Evolutionary conservation across 2,113 vertebrate genomes (phyloP).

Genomic region (Lepidothrix coronata): DNA sequence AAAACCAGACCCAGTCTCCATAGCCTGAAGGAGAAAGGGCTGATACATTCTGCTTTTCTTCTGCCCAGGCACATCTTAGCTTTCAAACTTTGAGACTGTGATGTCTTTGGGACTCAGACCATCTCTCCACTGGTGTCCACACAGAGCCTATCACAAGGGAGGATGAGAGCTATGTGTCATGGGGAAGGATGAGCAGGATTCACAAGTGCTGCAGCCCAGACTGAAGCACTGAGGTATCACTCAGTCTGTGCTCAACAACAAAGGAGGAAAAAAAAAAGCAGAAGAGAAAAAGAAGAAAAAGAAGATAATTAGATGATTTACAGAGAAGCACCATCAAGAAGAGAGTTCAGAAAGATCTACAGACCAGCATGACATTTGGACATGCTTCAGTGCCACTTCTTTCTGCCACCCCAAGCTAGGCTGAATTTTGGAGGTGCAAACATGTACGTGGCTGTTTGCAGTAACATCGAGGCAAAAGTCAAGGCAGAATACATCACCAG

Average conservation of each 20-base stretch:
- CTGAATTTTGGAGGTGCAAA: not conserved
- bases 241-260: not conserved
- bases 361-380: not conserved
- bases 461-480: not conserved
- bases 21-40: not conserved
- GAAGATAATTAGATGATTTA: not conserved
- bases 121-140: not conserved
- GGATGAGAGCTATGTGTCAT: not conserved
- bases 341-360: not conserved
- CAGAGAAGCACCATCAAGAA: not conserved
- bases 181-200: not conserved
- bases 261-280: not conserved
- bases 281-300: not conserved
- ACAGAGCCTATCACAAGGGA: not conserved
- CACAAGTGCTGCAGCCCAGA: not conserved
- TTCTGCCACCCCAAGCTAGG: not conserved
- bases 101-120: not conserved
- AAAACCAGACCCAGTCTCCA: not conserved
- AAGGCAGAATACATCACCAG: not conserved
- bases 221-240: not conserved
- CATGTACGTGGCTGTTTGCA: accelerated
- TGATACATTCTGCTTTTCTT: not conserved
- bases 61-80: not conserved
- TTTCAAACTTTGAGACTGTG: not conserved
- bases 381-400: not conserved